Base-by-base conservation (phyloP, 2,797 vertebrate species). In the Pempheris klunzingeri region DNA sequence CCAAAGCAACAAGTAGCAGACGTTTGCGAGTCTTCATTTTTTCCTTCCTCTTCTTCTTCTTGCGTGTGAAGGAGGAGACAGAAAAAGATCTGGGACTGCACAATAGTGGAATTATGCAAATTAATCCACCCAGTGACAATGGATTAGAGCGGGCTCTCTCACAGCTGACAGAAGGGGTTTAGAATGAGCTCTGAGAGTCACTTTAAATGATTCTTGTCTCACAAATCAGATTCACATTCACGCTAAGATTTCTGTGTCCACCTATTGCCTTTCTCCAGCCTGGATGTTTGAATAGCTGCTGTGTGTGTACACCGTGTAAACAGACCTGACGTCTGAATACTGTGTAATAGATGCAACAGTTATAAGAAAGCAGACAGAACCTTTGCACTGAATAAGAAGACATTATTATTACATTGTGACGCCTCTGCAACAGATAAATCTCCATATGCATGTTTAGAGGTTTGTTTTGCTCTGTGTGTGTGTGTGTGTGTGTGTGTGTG, bases 91-190 rank as follows among this genome's bases (percentile, higher is more conserved):
- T 84, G 79, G 83, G 72, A 79, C 73, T 71, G 71, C 87, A 92
- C 90, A 93, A 91, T 87, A 74, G 88, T 71, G 84, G 90, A 95
- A 91, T 94, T 95, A 95, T 93, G 92, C 87, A 94, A 94, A 94
- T 91, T 39, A 93, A 92, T 92, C 92, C 87, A 79, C 78, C 83
- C 87, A 86, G 81, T 90, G 92, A 94, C 91, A 93, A 91, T 93
- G 85, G 88, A 93, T 94, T 93, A 92, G 83, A 86, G 88, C 73
- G 0, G 82, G 78, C 78, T 82, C 91, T 89, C 86, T 88, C 80
- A 46, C 78, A 86, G 83, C 61, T 91, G 92, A 93, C 91, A 89
- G 91, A 90, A 70, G 60, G 77, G 86, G 74, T 88, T 91, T 86
- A 69, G 58, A 84, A 61, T 60, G 66, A 88, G 87, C 77, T 87